Conservation (phyloP, 2,888 invertebrate species). For the Amphiduros pacificus region DNA sequence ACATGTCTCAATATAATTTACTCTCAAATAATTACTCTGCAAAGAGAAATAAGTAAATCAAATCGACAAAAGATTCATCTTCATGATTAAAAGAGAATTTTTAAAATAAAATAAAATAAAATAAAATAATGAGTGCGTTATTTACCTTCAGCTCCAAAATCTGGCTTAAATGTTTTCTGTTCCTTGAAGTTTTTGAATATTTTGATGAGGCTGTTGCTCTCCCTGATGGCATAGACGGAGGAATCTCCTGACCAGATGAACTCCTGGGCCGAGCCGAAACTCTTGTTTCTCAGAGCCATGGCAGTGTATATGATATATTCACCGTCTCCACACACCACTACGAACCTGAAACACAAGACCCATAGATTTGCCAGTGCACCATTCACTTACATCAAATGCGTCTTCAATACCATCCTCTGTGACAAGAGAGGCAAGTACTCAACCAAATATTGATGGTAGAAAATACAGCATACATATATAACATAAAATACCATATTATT, state of each 20-base stretch:
- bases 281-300: conserved; percentile 97
- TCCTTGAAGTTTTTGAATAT: conserved; percentile 99
- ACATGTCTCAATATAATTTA: no score
- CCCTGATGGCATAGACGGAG: conserved; percentile 78
- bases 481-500: no score
- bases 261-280: conserved; percentile 96
- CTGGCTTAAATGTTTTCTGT: conserved; percentile 91
- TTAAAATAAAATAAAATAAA: background rate
- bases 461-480: no score
- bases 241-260: conserved; percentile 98
- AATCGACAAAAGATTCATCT: no score
- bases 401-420: conserved; percentile 86
- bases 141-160: conserved; percentile 90
- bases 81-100: no score
- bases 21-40: no score
- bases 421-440: no score
- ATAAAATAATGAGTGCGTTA: background rate
- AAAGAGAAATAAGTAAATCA: no score
- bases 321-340: conserved; percentile 98
- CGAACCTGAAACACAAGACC: conserved; percentile 67
- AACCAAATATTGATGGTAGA: no score
- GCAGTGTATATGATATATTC: conserved; percentile 99
- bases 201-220: conserved; percentile 83
- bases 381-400: conserved; percentile 88
- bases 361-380: no score